These are phyloP conservation scores for Sycon ciliatum DNA, from an alignment of 37 sponge, comb jelly and placozoan species.

Conservation along the genomic window DNA sequence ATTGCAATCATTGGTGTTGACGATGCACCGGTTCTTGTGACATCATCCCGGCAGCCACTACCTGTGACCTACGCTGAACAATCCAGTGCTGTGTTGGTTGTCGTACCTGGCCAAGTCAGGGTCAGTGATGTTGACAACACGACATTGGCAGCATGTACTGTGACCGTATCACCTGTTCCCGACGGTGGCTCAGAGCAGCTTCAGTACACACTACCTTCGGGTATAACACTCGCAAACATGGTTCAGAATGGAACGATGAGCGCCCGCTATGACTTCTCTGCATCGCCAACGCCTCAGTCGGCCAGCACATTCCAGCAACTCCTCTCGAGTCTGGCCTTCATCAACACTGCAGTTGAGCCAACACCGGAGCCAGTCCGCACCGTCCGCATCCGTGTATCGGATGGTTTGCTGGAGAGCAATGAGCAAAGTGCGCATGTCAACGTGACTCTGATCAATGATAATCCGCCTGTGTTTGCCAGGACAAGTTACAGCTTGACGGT, in stretches of 20 bases:
- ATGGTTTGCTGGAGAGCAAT: conserved; percentile 30
- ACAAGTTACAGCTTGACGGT: conserved; percentile 15
- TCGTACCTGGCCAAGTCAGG: not conserved
- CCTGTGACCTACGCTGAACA: conserved; percentile 27
- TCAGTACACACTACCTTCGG: conserved; percentile 14
- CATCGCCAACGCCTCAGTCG: too few relatives aligned
- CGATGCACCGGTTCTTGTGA: conserved; percentile 64
- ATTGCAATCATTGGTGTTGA: conserved; percentile 43
- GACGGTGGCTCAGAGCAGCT: conserved; percentile 46
- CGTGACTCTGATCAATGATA: conserved; percentile 41
- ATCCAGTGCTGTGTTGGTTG: conserved; percentile 12
- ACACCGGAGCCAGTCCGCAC: conserved; percentile 9
- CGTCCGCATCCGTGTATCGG: conserved; percentile 35
- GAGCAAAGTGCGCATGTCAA: conserved; percentile 17
- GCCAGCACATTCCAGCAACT: conserved; percentile 5
- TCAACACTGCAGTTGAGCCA: conserved; percentile 34
- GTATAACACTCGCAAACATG: too few relatives aligned
- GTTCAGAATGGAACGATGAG: too few relatives aligned
- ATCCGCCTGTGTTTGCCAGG: conserved; percentile 40
- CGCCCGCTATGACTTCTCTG: too few relatives aligned
- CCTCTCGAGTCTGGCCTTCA: conserved; percentile 17
- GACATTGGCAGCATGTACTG: not conserved
- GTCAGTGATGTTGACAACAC: conserved; percentile 48
- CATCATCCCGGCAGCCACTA: conserved; percentile 31
- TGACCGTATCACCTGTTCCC: conserved; percentile 12